Evolutionary conservation across 2,888 invertebrate genomes (phyloP).

Genomic region (Ophion ventricosus): DNA sequence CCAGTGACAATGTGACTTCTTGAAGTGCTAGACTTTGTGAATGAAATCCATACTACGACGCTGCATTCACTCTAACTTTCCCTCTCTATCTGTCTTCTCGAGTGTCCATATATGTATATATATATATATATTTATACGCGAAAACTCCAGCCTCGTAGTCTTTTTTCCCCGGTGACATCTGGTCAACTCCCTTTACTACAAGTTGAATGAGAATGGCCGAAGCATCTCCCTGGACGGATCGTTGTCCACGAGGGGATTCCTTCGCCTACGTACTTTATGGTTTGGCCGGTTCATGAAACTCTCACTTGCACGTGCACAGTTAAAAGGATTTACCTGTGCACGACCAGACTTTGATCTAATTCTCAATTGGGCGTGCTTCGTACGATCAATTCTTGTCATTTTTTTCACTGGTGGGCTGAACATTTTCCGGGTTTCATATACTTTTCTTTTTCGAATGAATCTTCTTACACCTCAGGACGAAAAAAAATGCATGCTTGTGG

Average conservation of each 20-base stretch:
- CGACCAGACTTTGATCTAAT: background rate
- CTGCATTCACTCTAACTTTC: constrained; percentile 28
- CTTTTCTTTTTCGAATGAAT: background rate
- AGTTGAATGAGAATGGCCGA: constrained; percentile 72
- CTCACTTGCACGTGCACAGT: constrained; percentile 25
- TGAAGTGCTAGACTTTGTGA: constrained; percentile 74
- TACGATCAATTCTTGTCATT: too few species aligned
- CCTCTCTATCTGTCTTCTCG: constrained; percentile 11
- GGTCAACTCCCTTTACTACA: constrained; percentile 77
- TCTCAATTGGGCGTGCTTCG: background rate
- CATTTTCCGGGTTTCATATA: background rate
- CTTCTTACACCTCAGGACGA: background rate
- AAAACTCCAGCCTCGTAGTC: constrained; percentile 11
- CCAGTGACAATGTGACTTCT: constrained; percentile 73
- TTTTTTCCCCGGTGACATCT: constrained; percentile 70
- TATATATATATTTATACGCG: constrained; percentile 5
- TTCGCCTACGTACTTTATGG: constrained; percentile 47
- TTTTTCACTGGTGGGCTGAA: background rate
- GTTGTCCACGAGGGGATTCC: constrained; percentile 55
- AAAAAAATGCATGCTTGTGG: background rate
- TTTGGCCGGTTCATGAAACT: constrained; percentile 64
- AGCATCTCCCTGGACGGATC: constrained; percentile 44
- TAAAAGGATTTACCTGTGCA: background rate
- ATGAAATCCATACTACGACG: constrained; percentile 76
- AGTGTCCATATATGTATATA: constrained; percentile 2